Evolutionary conservation across 1,140 invertebrate species (phyloP).

Genomic region (Penaeus japonicus): DNA sequence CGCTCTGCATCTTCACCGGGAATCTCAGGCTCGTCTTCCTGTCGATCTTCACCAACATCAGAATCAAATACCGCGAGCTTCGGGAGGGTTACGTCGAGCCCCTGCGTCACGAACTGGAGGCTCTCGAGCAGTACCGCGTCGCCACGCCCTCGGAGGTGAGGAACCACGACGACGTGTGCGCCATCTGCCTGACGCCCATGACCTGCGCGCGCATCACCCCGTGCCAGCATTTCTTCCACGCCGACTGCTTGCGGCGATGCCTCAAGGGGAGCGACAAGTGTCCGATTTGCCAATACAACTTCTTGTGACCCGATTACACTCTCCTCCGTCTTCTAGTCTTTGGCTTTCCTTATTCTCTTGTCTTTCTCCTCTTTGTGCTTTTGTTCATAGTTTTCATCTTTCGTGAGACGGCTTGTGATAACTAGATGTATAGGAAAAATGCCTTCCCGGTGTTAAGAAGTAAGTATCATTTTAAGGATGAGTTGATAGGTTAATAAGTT

Average conservation of each 20-base stretch:
- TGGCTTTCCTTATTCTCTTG: neutral
- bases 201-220: constrained; percentile 87
- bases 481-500: too few relatives aligned
- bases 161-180: constrained; percentile 88
- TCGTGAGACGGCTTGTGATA: too few relatives aligned
- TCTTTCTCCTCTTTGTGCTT: neutral
- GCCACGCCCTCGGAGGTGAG: constrained; percentile 76
- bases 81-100: constrained; percentile 67
- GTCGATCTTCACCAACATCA: constrained; percentile 74
- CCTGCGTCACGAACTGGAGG: constrained; percentile 70
- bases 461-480: too few relatives aligned
- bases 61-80: constrained; percentile 73
- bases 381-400: too few relatives aligned
- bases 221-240: constrained; percentile 96
- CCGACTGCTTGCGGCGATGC: constrained; percentile 94
- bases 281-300: constrained; percentile 67
- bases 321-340: neutral
- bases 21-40: constrained; percentile 70
- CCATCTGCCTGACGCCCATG: constrained; percentile 96
- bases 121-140: constrained; percentile 72
- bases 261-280: constrained; percentile 80
- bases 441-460: too few relatives aligned
- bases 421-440: too few relatives aligned
- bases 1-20: constrained; percentile 67
- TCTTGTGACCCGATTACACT: neutral